phyloP scores from a whole-genome alignment of 2,113 vertebrate species.

The Podiceps cristatus region DNA sequence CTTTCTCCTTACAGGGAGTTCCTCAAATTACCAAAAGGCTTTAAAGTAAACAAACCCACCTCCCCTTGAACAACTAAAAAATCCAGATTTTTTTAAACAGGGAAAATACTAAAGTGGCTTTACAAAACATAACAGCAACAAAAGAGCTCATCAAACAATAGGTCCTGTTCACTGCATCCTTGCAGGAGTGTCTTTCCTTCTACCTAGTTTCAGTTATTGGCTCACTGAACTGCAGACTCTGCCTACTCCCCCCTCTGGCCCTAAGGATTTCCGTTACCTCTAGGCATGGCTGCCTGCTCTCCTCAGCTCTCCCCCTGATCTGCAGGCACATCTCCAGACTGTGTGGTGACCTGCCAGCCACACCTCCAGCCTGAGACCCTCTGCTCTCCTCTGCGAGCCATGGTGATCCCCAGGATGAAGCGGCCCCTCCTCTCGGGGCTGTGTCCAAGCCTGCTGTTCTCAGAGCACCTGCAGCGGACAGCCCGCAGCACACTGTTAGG shows the following conservation, averaged over 20 bases:
- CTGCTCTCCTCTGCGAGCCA: not conserved
- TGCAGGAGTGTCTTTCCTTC: not conserved
- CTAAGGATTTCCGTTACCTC: not conserved
- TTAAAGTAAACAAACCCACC: not conserved
- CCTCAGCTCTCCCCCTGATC: not conserved
- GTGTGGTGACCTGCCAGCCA: not conserved
- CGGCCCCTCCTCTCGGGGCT: not conserved
- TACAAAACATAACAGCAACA: not conserved
- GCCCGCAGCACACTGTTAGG: not conserved
- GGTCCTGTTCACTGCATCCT: not conserved
- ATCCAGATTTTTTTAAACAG: not conserved
- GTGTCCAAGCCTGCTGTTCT: not conserved
- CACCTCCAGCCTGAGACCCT: rapidly evolving
- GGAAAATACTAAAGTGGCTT: not conserved
- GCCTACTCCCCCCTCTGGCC: not conserved
- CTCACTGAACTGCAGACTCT: not conserved
- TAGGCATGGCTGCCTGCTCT: not conserved
- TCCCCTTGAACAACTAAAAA: not conserved
- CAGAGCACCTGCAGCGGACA: not conserved
- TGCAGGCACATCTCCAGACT: not conserved
- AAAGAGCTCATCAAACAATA: not conserved
- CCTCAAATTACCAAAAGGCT: not conserved
- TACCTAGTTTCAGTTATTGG: not conserved
- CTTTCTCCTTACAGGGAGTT: not conserved
- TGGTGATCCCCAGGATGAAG: not conserved